These are phyloP conservation scores for Schizotus pectinicornis DNA, from an alignment of 2,888 invertebrate genomes.

Conservation along the genomic window DNA sequence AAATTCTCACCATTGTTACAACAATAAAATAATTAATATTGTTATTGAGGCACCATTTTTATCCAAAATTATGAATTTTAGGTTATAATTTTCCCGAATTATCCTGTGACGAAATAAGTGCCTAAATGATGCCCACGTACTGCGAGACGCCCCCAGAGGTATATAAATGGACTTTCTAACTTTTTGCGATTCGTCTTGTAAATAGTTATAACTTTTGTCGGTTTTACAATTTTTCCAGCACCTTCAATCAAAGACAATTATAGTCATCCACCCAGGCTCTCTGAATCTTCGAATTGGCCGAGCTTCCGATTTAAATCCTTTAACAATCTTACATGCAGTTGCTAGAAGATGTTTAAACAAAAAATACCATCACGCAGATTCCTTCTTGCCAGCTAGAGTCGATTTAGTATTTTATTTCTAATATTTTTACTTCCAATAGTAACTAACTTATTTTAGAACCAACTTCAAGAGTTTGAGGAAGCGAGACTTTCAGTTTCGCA, in stretches of 20 bases:
- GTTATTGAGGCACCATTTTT: too few relatives aligned
- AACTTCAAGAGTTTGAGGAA: slow-evolving; percentile 82
- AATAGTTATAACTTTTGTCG: not conserved
- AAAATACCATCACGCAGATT: slow-evolving; percentile 45
- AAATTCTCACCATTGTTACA: too few relatives aligned
- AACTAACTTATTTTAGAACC: slow-evolving; percentile 54
- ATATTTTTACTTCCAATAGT: slow-evolving; percentile 1
- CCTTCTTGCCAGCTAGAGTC: slow-evolving; percentile 69
- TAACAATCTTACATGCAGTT: slow-evolving; percentile 84
- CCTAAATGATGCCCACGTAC: slow-evolving; percentile 25
- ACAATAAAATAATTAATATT: too few relatives aligned
- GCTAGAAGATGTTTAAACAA: slow-evolving; percentile 70
- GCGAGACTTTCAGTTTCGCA: slow-evolving; percentile 83
- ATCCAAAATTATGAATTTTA: too few relatives aligned
- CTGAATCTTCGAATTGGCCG: slow-evolving; percentile 86
- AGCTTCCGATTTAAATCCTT: slow-evolving; percentile 88
- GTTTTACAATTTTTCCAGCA: slow-evolving; percentile 20
- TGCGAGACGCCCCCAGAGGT: slow-evolving; percentile 29
- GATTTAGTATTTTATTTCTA: slow-evolving; percentile 58
- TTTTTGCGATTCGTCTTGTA: too few relatives aligned
- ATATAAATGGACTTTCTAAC: not conserved
- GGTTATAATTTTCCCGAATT: too few relatives aligned
- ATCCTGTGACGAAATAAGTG: too few relatives aligned
- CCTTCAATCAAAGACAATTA: slow-evolving; percentile 78
- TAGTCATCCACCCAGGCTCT: slow-evolving; percentile 96